Percentiles rank a stretch among this genome's conserved stretches.
These are phyloP conservation scores for Megastigmus dorsalis DNA, from an alignment of 2,888 invertebrate genomes.

Conservation along the genomic window DNA sequence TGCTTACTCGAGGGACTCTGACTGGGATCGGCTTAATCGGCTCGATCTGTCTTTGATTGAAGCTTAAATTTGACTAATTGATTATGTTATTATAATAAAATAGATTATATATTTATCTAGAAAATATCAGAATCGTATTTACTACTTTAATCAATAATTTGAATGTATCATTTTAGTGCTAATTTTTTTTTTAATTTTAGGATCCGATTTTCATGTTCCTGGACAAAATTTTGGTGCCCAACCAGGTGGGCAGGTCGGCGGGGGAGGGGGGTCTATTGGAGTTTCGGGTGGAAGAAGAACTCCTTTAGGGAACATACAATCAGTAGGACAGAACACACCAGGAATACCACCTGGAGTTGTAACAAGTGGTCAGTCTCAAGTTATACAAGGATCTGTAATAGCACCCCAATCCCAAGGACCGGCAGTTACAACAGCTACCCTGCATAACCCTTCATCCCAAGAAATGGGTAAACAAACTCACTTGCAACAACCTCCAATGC, in stretches of 20 bases:
- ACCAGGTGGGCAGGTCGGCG: conserved; percentile 72
- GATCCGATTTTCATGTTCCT: conserved; percentile 72
- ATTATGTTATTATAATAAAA: too few relatives aligned
- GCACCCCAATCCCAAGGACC: conserved; percentile 67
- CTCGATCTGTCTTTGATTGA: too few relatives aligned
- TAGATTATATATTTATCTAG: too few relatives aligned
- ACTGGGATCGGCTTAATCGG: too few relatives aligned
- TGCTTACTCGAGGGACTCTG: too few relatives aligned
- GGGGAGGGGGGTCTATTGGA: conserved; percentile 70
- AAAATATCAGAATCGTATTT: too few relatives aligned
- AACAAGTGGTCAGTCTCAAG: conserved; percentile 59
- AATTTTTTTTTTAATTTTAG: conserved; percentile 20
- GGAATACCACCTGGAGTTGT: conserved; percentile 69
- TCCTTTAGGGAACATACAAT: conserved; percentile 67
- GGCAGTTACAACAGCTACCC: conserved; percentile 67
- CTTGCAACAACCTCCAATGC: conserved; percentile 64
- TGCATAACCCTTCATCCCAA: conserved; percentile 67
- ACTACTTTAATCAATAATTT: too few relatives aligned
- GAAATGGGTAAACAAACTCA: conserved; percentile 72
- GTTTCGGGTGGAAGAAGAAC: conserved; percentile 70
- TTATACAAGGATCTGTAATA: conserved; percentile 45
- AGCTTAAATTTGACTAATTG: too few relatives aligned
- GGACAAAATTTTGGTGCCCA: conserved; percentile 72
- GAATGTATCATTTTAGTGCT: too few relatives aligned
- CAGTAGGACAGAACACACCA: conserved; percentile 67